A percentile compares a stretch with the other conserved stretches of the same genome.
phyloP scores from a whole-genome alignment of 2,113 vertebrate species.

The Camarhynchus parvulus region DNA sequence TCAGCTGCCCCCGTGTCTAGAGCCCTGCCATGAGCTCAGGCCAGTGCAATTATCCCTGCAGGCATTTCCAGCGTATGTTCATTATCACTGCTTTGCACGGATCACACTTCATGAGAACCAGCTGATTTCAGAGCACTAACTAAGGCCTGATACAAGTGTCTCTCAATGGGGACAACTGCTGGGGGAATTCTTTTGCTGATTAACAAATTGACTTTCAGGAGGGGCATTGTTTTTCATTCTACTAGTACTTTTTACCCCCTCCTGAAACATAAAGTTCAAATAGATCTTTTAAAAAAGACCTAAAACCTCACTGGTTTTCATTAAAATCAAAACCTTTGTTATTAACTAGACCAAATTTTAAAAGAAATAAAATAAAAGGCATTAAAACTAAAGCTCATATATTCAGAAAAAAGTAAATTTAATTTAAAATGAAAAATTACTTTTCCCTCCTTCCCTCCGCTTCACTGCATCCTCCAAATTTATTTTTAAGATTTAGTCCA shows the following conservation, averaged over 20 bases:
- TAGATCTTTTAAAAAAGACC: fast-evolving
- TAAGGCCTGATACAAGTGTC: background rate
- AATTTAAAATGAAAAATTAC: background rate
- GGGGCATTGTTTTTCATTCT: background rate
- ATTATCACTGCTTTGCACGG: slow-evolving; percentile 19
- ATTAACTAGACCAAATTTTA: background rate
- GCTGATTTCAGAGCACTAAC: slow-evolving; percentile 17
- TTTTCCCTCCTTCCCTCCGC: background rate
- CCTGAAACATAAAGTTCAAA: background rate
- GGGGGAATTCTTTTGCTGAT: background rate
- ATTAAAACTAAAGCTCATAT: background rate
- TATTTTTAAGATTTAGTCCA: background rate
- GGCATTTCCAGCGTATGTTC: background rate
- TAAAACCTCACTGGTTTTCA: background rate
- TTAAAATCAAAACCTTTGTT: background rate
- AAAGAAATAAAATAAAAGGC: background rate
- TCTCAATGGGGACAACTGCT: background rate
- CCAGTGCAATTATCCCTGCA: background rate
- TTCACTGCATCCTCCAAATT: background rate
- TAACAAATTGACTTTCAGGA: slow-evolving; percentile 2
- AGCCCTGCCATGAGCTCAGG: background rate
- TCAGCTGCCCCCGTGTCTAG: background rate
- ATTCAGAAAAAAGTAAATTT: background rate
- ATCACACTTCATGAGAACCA: background rate
- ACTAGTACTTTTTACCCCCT: background rate